Base-by-base conservation (phyloP, 2,797 vertebrate genomes). In the Sparus aurata region DNA sequence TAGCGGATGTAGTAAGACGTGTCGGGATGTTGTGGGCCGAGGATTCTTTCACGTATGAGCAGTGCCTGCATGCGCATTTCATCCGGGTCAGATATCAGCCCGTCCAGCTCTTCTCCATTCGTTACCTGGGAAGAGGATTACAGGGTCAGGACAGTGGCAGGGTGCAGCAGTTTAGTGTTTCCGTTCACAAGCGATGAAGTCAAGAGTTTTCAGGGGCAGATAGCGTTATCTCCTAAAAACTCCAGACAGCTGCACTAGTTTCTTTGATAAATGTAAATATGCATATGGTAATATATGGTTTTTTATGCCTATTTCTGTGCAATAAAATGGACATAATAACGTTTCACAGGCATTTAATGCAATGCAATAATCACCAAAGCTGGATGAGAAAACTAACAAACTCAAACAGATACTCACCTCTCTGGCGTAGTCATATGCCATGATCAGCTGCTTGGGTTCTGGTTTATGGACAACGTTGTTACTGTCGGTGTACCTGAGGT, bases 41-140 rank as follows among this genome's bases (percentile, higher is more conserved):
- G 96, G 90, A 99, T 98, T 64, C 98, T 96, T 82, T 99, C 98
- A 47, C 98, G 95, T 91, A 99, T 99, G 75, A 99, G 96, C 7
- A 99, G 89, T 0, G 98, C 98, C 89, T 99, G 98, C 98, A 99
- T 99, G 85, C 98, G 96, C 98, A 99, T 99, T 84, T 99, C 98
- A 74, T 99, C 98, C 0, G 98, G 98, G 85, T 99, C 98, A 15
- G 98, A 98, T 91, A 99, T 99, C 82, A 99, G 94, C 77, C 96
- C 95, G 74, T 99, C 98, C 64, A 99, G 93, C 87, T 99, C 98
- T 89, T 99, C 97, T 2, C 91, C 92, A 15, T 95, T 97, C 71
- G 95, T 97, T 6, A 98, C 98, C 93, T 99, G 38, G 22, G 13
- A 73, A 27, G 38, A 65, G 52, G 58, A 78, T 66, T 13, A 54